Conservation (phyloP, 2,113 vertebrate species). For the Cervus canadensis region DNA sequence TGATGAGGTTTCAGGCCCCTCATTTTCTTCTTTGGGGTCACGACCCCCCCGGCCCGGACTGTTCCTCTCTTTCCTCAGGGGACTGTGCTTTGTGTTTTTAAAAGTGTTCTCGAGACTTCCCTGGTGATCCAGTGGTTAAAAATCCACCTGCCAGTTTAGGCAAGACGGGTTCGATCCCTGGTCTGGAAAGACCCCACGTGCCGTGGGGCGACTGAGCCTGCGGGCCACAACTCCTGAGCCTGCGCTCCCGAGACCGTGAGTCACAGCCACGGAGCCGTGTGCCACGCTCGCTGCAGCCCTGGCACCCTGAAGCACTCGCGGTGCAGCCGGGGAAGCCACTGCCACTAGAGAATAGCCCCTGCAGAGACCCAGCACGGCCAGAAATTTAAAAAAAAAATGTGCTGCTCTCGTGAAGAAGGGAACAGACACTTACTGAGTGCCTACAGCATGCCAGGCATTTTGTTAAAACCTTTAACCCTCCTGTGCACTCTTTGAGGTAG, state of each 20-base stretch:
- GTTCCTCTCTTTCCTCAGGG: not conserved
- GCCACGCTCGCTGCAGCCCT: not conserved
- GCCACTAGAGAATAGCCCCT: not conserved
- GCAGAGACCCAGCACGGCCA: not conserved
- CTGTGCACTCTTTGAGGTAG: not conserved
- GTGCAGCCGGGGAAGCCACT: not conserved
- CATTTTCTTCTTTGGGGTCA: not conserved
- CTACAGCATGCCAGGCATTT: not conserved
- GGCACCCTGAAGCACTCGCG: accelerated
- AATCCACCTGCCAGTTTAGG: not conserved
- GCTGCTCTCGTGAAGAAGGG: not conserved
- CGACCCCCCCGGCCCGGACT: not conserved
- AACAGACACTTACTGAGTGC: not conserved
- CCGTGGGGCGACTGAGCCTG: not conserved
- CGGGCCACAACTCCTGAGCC: not conserved
- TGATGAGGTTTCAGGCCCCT: not conserved
- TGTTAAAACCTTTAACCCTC: not conserved
- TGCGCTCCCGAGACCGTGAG: not conserved
- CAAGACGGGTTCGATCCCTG: not conserved
- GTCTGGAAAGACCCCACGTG: not conserved
- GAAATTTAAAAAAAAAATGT: not conserved
- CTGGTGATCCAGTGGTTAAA: not conserved
- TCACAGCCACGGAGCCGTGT: not conserved
- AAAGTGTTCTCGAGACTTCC: not conserved
- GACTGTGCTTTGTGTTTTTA: not conserved